Base-by-base conservation (phyloP, 2,797 vertebrate genomes). In the Ptychadena robeensis region DNA sequence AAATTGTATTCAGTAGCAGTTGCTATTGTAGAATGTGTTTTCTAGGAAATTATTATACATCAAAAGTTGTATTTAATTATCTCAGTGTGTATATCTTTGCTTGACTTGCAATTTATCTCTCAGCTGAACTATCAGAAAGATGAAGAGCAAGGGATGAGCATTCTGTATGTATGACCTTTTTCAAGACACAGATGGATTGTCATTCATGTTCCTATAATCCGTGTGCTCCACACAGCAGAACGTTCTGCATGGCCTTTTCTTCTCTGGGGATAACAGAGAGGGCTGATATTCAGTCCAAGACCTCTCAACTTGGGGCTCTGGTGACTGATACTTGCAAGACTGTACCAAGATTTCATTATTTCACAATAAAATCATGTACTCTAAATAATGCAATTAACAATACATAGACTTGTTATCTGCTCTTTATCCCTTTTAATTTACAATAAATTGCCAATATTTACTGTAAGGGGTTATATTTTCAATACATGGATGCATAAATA, bases 91-190 rank as follows among this genome's bases (percentile, higher is more conserved):
- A 64, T 2, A 35, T 65, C 11, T 44, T 86, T 12, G 63, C 22
- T 15, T 30, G 0, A 0, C 76, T 63, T 32, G 65, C 0, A 0
- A 32, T 73, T 10, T 0, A 0, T 32, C 44, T 68, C 65, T 40
- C 59, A n/a, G 40, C 34, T 64, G n/a, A 69, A 25, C 69, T 71
- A 64, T 32, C 65, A 63, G 35, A 40, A 14, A n/a, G 44, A 82
- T 69, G 34, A 37, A 67, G 59, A 40, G 37, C 1, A 48, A 10
- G 25, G 34, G 18, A 35, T 61, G 59, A 27, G 25, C 59, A 61
- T 61, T 61, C 27, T 40, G 25, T 28, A 76, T 25, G 53, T 71
- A 15, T 77, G 81, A 82, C 81, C 81, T 82, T 82, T 74, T 66
- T 31, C 10, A 25, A 75, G 44, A 59, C 71, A 68, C 61, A 68